Percentiles rank a stretch among this genome's conserved stretches.
phyloP scores from a whole-genome alignment of 2,797 vertebrate genomes.

The Pangasius mekongensis region DNA sequence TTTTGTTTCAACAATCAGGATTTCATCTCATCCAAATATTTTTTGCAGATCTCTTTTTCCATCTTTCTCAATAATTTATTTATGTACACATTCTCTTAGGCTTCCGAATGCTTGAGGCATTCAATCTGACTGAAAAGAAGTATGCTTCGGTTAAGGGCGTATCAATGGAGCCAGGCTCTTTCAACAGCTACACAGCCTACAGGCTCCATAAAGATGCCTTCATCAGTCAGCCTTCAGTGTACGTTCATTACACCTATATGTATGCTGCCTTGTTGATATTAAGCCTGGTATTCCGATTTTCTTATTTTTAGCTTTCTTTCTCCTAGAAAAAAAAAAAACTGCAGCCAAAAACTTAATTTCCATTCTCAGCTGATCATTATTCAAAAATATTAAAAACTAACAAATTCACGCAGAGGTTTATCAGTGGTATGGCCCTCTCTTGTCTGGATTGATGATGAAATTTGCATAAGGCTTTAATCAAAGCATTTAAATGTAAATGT shows the following conservation, averaged over 20 bases:
- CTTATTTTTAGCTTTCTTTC: too few species aligned
- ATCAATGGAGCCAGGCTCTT: conserved; percentile 93
- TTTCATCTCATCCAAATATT: neutral
- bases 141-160: conserved; percentile 86
- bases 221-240: conserved; percentile 87
- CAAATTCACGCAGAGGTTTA: neutral
- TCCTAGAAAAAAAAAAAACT: neutral
- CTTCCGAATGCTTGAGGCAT: conserved; percentile 96
- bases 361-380: neutral
- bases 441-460: neutral
- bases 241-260: conserved; percentile 64
- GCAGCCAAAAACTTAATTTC: neutral
- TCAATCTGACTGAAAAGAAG: conserved; percentile 92
- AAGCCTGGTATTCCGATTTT: neutral
- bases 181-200: conserved; percentile 89
- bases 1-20: neutral
- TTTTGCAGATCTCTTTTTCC: neutral
- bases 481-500: neutral
- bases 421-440: neutral
- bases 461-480: neutral
- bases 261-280: too few species aligned
- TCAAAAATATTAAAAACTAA: neutral
- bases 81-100: conserved; percentile 71
- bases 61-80: neutral
- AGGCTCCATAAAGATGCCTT: conserved; percentile 91